Evolutionary conservation across 2,888 invertebrate genomes (phyloP), one percentile per base, ranked within the genome.

Genomic region (Adela reaumurella): DNA sequence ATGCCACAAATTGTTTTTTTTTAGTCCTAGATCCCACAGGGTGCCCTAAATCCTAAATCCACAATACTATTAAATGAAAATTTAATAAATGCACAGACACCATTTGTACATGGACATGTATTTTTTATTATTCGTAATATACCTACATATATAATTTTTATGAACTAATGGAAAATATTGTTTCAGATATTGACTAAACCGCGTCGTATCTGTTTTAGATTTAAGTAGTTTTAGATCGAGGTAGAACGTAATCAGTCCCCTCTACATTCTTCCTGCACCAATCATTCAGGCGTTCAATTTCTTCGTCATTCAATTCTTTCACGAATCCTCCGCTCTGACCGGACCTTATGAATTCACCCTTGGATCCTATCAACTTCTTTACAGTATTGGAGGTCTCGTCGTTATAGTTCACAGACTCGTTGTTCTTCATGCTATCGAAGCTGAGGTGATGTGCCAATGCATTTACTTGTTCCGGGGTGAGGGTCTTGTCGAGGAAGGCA

Each of bases 381-480:
- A 16, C 4, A 17, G 11, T 6, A 6, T 8, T 14, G 8, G 24
- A 6, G 5, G 10, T 24, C 10, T 24, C 24, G 5, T 24, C 24
- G 10, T 24, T 6, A 24, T 24, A 6, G 58, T 86, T 86, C 0
- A 83, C 62, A 87, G n/a, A n/a, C n/a, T n/a, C n/a, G n/a, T n/a
- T n/a, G n/a, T n/a, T n/a, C n/a, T n/a, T n/a, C n/a, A n/a, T 79
- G 51, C 63, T 82, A 16, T 78, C 71, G 58, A 87, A 87, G 54
- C 80, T 82, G 47, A 86, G 78, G 55, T 85, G 83, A 0, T 73
- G 58, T 0, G 72, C 67, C 19, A 87, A 63, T 1, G 56, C 46
- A 6, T 65, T 53, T 5, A 84, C 58, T 53, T 84, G 65, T 1
- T 68, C 65, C 0, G 73, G 72, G 0, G 70, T 62, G 48, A 77